Evolutionary conservation across 2,113 vertebrate species (phyloP).

Genomic region (Gavia stellata): DNA sequence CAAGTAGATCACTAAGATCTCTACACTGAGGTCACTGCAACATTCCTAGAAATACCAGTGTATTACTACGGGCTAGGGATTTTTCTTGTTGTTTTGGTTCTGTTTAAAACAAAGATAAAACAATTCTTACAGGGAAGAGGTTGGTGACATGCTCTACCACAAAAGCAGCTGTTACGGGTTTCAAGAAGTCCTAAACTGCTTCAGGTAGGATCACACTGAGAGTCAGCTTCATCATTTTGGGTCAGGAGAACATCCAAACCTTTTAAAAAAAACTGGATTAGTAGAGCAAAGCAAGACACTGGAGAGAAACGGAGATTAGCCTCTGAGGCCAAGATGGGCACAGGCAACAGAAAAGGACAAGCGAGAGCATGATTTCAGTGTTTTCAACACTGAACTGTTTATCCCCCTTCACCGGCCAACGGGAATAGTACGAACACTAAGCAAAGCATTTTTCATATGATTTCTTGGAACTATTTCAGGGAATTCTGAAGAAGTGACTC

Average conservation of each 20-base stretch:
- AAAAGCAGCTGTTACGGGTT: not conserved
- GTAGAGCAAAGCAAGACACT: not conserved
- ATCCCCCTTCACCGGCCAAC: not conserved
- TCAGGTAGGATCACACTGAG: rapidly evolving
- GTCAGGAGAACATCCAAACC: not conserved
- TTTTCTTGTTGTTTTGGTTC: not conserved
- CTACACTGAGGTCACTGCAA: not conserved
- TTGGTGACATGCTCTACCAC: not conserved
- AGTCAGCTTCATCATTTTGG: not conserved
- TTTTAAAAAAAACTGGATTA: not conserved
- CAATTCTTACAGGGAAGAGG: not conserved
- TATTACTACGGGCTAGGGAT: not conserved
- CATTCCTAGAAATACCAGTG: not conserved
- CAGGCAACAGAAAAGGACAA: not conserved
- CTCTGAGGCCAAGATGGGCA: not conserved
- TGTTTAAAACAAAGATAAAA: not conserved
- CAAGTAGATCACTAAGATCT: not conserved
- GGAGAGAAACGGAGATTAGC: not conserved
- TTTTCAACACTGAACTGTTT: not conserved
- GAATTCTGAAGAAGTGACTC: not conserved
- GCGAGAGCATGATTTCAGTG: not conserved
- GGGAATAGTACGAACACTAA: not conserved
- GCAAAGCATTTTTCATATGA: not conserved
- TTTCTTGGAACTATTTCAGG: not conserved
- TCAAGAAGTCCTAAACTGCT: not conserved